Evolutionary conservation across 2,888 invertebrate species (phyloP).

Genomic region (Agriopis aurantiaria): DNA sequence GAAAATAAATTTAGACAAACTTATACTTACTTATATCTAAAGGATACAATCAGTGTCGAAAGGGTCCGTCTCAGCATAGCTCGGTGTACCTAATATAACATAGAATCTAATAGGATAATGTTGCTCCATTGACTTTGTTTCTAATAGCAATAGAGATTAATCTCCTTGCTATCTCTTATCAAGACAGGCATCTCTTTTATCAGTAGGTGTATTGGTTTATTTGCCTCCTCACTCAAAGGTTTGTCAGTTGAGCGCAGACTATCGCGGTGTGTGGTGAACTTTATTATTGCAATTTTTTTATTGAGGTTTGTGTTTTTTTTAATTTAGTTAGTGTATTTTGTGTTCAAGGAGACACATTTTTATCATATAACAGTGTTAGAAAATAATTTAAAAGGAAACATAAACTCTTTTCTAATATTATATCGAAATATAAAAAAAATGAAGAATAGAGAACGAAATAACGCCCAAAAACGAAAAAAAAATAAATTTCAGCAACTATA

Average conservation of each 20-base stretch:
- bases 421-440: background rate
- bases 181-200: constrained; percentile 9
- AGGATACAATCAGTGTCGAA: too few species aligned
- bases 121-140: background rate
- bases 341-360: background rate
- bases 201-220: background rate
- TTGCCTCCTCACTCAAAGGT: background rate
- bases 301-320: constrained; percentile 9
- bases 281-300: constrained; percentile 9
- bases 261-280: constrained; percentile 13
- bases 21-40: too few species aligned
- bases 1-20: too few species aligned
- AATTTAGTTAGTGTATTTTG: background rate
- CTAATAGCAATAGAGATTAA: constrained; percentile 4
- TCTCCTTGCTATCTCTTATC: constrained; percentile 11
- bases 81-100: too few species aligned
- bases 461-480: background rate
- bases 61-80: too few species aligned
- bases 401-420: background rate
- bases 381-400: background rate
- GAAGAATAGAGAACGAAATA: background rate
- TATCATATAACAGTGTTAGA: background rate
- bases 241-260: constrained; percentile 9
- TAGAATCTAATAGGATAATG: too few species aligned
- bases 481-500: too few species aligned